Evolutionary conservation across 2,797 vertebrate genomes (phyloP), one percentile per base, ranked within the genome.

Genomic region (Syndactyla subalaris): DNA sequence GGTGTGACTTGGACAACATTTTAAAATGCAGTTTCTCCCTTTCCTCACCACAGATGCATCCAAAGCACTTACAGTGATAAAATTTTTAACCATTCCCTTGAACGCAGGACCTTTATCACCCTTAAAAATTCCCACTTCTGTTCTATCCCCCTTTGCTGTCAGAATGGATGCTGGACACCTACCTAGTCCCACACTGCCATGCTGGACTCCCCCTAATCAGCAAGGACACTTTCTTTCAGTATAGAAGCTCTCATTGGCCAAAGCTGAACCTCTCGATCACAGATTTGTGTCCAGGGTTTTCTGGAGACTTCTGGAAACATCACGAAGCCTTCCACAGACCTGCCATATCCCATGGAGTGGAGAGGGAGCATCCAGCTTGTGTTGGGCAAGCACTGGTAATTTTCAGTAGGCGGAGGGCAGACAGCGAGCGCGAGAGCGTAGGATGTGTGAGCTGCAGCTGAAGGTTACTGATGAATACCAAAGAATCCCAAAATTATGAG

Each of bases 401-500:
- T 85, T 88, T 94, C 86, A 93, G 91, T 89, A 92, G 85, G 9
- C 6, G 6, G 62, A 48, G 57, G 71, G 68, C 95, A 88, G 91
- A 55, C 67, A 81, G 55, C 0, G 0, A 92, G 79, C 0, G 0
- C n/a, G 0, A 21, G 71, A 93, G 88, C 1, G 34, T 91, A 86
- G 75, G 88, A 94, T 23, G 85, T 95, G 54, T 85, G 74, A 95
- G 96, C 80, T 38, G 6, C 1, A 2, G 68, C 39, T 89, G 86
- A 87, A 93, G 89, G 95, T 92, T 96, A 93, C 85, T 10, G 29
- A 88, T 70, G 90, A 97, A 97, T 91, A 97, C 96, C 96, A 88
- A 94, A 93, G 96, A 81, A 96, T 95, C 95, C 96, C 93, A 88
- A 96, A 97, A 97, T 97, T 89, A 94, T 71, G 66, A 91, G 75